Evolutionary conservation across 2,113 vertebrate genomes (phyloP).

Genomic region (Melanocharis versteri): DNA sequence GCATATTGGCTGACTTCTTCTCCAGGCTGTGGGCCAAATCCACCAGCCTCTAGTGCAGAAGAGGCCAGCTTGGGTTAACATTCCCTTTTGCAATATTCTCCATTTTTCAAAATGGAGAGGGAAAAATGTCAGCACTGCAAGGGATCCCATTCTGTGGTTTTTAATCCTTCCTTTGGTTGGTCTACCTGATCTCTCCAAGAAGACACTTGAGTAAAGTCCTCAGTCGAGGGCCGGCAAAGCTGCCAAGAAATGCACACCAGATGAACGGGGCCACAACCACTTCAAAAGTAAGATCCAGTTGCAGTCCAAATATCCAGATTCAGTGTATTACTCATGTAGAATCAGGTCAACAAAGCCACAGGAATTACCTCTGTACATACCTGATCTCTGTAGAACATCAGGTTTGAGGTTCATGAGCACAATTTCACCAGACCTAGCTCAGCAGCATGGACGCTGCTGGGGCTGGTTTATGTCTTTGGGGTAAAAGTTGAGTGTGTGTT

Average conservation of each 20-base stretch:
- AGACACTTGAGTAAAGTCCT: not conserved
- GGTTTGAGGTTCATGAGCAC: not conserved
- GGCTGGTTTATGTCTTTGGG: not conserved
- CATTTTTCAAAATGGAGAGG: not conserved
- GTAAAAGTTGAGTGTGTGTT: not conserved
- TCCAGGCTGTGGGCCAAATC: not conserved
- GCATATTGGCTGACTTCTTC: not conserved
- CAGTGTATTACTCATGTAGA: not conserved
- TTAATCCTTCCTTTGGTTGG: not conserved
- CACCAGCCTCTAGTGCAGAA: not conserved
- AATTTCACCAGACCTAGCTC: not conserved
- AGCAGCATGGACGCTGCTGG: not conserved
- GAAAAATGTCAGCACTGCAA: not conserved
- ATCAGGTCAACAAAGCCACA: not conserved
- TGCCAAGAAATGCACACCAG: not conserved
- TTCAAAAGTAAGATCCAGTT: not conserved
- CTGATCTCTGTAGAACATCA: not conserved
- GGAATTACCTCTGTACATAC: not conserved
- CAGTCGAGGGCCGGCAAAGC: not conserved
- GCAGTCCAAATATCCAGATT: not conserved
- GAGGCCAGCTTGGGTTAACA: not conserved
- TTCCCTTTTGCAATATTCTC: not conserved
- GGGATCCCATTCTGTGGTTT: not conserved
- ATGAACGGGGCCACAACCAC: not conserved
- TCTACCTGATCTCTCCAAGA: not conserved